phyloP scores from a whole-genome alignment of 1,140 invertebrate species.

The Sogatella furcifera region DNA sequence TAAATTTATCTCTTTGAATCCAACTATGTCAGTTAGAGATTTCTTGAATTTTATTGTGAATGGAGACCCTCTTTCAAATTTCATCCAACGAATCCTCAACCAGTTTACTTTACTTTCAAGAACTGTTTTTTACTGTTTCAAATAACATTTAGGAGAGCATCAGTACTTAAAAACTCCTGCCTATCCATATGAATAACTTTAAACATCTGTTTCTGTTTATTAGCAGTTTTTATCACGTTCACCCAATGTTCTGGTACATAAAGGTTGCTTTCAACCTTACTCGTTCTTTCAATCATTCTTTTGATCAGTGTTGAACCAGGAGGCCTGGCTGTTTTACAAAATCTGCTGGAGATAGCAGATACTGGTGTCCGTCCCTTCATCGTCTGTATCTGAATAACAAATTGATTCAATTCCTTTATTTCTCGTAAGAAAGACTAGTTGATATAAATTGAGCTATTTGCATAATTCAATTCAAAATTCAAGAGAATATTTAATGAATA shows the following conservation, averaged over 20 bases:
- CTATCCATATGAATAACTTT: not conserved
- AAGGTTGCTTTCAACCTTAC: slow-evolving; percentile 1
- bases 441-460: no score
- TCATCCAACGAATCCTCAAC: not conserved
- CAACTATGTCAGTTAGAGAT: not conserved
- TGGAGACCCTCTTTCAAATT: not conserved
- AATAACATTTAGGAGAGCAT: not conserved
- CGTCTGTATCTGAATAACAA: no score
- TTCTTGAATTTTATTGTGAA: not conserved
- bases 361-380: no score
- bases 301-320: no score
- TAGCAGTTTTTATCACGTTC: not conserved
- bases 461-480: no score
- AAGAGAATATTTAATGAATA: no score
- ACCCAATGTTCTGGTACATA: not conserved
- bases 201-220: not conserved
- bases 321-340: no score
- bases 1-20: not conserved
- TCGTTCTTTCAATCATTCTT: slow-evolving; percentile 14
- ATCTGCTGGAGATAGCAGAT: no score
- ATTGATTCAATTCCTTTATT: no score
- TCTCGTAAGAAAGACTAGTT: no score
- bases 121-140: not conserved
- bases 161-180: not conserved
- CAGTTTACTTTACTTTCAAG: not conserved